These are phyloP conservation scores for Paramisgurnus dabryanus DNA, from an alignment of 2,113 vertebrate species.

Conservation along the genomic window DNA sequence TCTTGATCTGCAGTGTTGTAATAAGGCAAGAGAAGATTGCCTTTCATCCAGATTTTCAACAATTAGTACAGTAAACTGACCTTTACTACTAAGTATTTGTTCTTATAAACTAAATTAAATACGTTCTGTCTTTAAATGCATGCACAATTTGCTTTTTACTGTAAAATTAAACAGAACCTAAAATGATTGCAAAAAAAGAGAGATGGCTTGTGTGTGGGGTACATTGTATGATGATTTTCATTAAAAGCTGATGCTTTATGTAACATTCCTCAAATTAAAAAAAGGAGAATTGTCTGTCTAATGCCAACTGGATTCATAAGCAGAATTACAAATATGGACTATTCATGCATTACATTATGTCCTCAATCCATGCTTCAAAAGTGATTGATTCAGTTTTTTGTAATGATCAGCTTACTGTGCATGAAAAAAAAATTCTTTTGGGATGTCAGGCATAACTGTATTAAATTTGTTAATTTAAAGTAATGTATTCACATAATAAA, in stretches of 20 bases:
- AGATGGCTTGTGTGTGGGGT: background rate
- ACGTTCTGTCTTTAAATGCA: background rate
- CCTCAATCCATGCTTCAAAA: conserved; percentile 28
- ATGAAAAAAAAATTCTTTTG: conserved; percentile 24
- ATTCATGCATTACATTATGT: background rate
- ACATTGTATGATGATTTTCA: conserved; percentile 65
- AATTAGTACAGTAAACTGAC: conserved; percentile 57
- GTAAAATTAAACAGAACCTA: background rate
- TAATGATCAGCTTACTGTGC: conserved; percentile 31
- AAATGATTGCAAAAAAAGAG: background rate
- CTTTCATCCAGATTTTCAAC: conserved; percentile 66
- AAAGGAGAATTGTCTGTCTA: conserved; percentile 64
- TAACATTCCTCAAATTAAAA: conserved; percentile 72
- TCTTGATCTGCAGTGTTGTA: conserved; percentile 71
- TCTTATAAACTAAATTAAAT: background rate
- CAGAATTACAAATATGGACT: conserved; percentile 21
- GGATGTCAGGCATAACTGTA: conserved; percentile 22
- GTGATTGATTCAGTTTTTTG: conserved; percentile 25
- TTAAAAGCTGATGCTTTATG: conserved; percentile 68
- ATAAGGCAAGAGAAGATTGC: conserved; percentile 75
- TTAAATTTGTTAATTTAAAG: conserved; percentile 32
- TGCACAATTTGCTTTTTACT: background rate
- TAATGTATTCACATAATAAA: background rate
- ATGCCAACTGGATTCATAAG: conserved; percentile 67
- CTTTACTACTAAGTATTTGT: background rate